Conservation (phyloP, 2,113 vertebrate species). For the Otolemur garnettii region DNA sequence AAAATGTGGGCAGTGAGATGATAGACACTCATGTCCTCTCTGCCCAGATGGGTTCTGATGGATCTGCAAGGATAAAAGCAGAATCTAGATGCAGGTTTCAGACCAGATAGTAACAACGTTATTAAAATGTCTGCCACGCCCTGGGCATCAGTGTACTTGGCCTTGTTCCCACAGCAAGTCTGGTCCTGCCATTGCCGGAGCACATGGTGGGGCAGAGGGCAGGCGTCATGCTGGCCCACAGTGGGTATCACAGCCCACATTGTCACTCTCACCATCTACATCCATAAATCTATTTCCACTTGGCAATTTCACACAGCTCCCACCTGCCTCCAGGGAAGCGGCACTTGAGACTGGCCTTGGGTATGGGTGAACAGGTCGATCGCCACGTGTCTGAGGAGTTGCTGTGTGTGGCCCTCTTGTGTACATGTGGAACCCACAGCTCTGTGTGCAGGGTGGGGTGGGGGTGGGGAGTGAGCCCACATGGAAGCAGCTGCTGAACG, state of each 20-base stretch:
- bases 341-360: background rate
- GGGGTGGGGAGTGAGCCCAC: background rate
- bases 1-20: background rate
- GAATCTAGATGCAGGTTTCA: background rate
- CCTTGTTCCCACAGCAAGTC: too few relatives aligned
- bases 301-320: background rate
- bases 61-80: too few relatives aligned
- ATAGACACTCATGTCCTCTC: constrained; percentile 29
- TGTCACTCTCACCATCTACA: too few relatives aligned
- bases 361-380: background rate
- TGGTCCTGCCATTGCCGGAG: background rate
- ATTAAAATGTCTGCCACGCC: accelerated
- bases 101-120: too few relatives aligned
- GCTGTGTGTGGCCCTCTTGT: too few relatives aligned
- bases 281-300: background rate
- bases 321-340: background rate
- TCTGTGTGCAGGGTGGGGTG: background rate
- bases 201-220: background rate
- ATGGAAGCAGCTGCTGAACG: background rate
- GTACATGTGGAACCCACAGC: accelerated
- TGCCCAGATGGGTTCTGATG: background rate
- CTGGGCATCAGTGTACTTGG: accelerated
- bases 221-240: too few relatives aligned
- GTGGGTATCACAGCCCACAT: background rate
- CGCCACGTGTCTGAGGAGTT: background rate